Conservation (phyloP, 2,888 invertebrate species). For the Patella caerulea region DNA sequence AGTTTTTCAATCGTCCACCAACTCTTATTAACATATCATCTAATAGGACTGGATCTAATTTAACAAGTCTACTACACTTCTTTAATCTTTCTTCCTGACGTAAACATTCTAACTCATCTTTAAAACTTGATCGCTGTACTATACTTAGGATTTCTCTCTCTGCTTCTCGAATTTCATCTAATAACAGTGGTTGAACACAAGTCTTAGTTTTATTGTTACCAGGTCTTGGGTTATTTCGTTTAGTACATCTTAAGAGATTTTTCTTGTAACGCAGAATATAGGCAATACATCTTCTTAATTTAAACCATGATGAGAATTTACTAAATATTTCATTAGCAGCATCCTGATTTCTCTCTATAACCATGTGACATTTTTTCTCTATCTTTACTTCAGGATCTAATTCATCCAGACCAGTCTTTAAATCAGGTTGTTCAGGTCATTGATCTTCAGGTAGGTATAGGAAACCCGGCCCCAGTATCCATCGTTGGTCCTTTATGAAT, state of each 20-base stretch:
- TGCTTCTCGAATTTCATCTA: background rate
- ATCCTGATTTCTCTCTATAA: background rate
- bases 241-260: background rate
- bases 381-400: background rate
- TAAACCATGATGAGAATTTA: background rate
- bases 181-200: constrained; percentile 1
- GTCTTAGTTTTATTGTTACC: background rate
- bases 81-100: background rate
- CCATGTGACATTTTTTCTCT: background rate
- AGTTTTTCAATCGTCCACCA: constrained; percentile 1
- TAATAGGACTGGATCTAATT: no score
- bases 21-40: background rate
- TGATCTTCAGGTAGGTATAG: constrained; percentile 13
- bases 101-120: constrained; percentile 6
- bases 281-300: background rate
- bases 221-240: background rate
- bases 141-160: constrained; percentile 5
- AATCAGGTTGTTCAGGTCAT: constrained; percentile 18
- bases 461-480: constrained; percentile 23
- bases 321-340: background rate
- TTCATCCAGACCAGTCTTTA: background rate
- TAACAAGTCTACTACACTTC: constrained; percentile 10
- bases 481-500: constrained; percentile 4
- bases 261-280: background rate
- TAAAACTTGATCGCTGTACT: background rate